Evolutionary conservation across 2,113 vertebrate genomes (phyloP), one percentile per base, ranked within the genome.

Genomic region (Orcinus orca): DNA sequence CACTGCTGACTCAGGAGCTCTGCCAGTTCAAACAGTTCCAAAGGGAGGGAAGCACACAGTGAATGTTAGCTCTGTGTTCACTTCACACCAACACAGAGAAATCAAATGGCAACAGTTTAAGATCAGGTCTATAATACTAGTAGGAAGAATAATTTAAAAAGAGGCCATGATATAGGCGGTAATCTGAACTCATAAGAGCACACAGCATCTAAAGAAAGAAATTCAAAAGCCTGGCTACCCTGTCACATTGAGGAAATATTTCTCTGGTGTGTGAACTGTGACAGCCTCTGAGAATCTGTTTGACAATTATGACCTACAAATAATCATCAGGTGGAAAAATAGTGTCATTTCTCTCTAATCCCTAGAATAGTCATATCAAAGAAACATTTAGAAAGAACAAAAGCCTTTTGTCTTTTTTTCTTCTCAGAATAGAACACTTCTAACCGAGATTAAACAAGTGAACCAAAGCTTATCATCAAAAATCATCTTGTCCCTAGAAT

Each of bases 21-120:
- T 88, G 97, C 96, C 98, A 98, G 95, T 0, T 73, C 96, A 97
- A 97, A 98, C 93, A 95, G 77, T 6, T 92, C 80, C 87, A n/a
- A n/a, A 17, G 33, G 93, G 88, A 98, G 96, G 77, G 93, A 97
- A 85, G 96, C 76, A 90, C 90, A 96, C 14, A 74, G 93, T 74
- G 84, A 58, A 55, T 62, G 23, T 70, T 9, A 38, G 4, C 68
- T 93, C 2, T 44, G 63, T 18, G 14, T 38, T 70, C 63, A 94
- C 9, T 86, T 77, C 91, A 98, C 80, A 94, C 58, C 82, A 88
- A 68, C 2, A 0, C 0, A 90, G 85, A 93, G 38, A 74, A 96
- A 93, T 2, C 1, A 70, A 96, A 83, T 0, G 3, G 80, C 12
- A 65, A 84, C 60, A 93, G 77, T 71, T 87, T 50, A 3, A 74